These are phyloP conservation scores for Nycticebus coucang DNA, from an alignment of 2,113 vertebrate genomes.

Conservation along the genomic window DNA sequence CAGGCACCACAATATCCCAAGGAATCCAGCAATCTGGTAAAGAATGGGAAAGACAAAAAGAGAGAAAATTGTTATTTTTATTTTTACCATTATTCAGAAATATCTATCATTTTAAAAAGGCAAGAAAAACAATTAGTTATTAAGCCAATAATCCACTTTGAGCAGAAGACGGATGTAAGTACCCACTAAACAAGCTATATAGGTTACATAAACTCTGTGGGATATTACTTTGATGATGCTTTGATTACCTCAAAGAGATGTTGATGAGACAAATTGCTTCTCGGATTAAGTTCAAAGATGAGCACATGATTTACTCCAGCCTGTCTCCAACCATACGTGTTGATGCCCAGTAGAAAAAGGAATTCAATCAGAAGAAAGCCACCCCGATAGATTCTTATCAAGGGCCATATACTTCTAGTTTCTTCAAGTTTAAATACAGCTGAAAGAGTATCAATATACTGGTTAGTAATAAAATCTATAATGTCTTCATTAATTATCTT, in stretches of 20 bases:
- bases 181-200: not conserved
- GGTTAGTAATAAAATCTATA: slow-evolving; percentile 63
- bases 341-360: slow-evolving; percentile 97
- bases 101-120: not conserved
- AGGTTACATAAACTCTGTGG: not conserved
- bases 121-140: slow-evolving; percentile 42
- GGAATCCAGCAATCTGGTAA: slow-evolving; percentile 95
- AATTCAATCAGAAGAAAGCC: slow-evolving; percentile 99
- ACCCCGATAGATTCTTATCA: slow-evolving; percentile 97
- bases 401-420: slow-evolving; percentile 90
- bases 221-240: not conserved
- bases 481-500: slow-evolving; percentile 42
- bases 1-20: slow-evolving; percentile 97
- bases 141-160: slow-evolving; percentile 36
- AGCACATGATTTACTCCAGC: slow-evolving; percentile 98
- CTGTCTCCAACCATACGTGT: slow-evolving; percentile 96
- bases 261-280: slow-evolving; percentile 97
- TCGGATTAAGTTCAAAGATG: slow-evolving; percentile 97
- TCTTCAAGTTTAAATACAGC: slow-evolving; percentile 89
- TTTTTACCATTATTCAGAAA: slow-evolving; percentile 38
- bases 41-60: slow-evolving; percentile 34
- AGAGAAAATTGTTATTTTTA: slow-evolving; percentile 53
- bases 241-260: slow-evolving; percentile 96
- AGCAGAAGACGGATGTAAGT: slow-evolving; percentile 28
- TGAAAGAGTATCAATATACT: slow-evolving; percentile 75